phyloP scores from a whole-genome alignment of 2,113 vertebrate species.

The Onychostoma macrolepis region DNA sequence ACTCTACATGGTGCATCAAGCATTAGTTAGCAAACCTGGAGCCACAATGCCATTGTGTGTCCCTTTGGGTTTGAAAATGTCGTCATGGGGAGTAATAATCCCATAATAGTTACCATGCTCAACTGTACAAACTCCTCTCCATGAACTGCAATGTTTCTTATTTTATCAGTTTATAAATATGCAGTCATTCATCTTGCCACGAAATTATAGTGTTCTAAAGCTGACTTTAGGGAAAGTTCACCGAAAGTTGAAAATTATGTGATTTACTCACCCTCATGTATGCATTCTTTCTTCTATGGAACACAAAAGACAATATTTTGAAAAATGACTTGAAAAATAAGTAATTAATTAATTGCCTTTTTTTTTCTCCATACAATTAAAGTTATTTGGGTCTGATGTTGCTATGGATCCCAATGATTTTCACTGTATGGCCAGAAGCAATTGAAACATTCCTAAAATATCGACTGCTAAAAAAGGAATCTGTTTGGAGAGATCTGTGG shows the following conservation, averaged over 20 bases:
- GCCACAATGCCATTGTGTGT: neutral
- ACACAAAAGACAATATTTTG: neutral
- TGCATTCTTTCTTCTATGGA: neutral
- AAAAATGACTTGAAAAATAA: neutral
- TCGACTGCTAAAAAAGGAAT: neutral
- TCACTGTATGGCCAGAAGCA: neutral
- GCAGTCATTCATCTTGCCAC: neutral
- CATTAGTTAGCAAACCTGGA: neutral
- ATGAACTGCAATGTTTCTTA: neutral
- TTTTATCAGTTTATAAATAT: neutral
- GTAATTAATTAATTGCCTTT: too few relatives aligned
- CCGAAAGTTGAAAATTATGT: neutral
- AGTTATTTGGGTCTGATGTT: neutral
- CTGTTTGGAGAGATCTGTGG: slow-evolving; percentile 46
- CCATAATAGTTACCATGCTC: neutral
- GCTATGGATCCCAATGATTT: neutral
- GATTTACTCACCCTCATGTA: neutral
- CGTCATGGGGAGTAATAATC: slow-evolving; percentile 1
- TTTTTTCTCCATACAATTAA: too few relatives aligned
- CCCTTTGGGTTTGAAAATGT: neutral
- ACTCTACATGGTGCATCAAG: neutral
- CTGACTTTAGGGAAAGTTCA: neutral
- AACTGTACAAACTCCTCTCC: neutral
- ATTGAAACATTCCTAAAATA: neutral
- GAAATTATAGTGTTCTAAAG: neutral